Evolutionary conservation across 2,113 vertebrate genomes (phyloP).

Genomic region (Osmerus eperlanus): DNA sequence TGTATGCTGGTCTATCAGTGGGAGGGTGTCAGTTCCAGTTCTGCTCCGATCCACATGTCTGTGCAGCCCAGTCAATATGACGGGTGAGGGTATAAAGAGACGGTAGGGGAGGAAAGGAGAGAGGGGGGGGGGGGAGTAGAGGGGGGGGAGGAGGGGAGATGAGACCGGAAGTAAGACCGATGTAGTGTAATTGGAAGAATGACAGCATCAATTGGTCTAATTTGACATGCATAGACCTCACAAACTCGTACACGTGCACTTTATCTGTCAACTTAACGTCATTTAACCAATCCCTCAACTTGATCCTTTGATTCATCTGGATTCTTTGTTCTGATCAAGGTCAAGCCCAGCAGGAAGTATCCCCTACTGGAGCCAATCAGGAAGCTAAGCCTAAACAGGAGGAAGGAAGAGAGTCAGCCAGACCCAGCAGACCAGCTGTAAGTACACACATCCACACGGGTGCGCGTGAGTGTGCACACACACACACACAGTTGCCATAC

Average conservation of each 20-base stretch:
- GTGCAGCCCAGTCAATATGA: conserved; percentile 32
- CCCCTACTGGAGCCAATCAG: conserved; percentile 81
- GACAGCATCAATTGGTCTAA: too few species aligned
- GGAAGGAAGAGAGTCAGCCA: conserved; percentile 83
- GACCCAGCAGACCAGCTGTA: conserved; percentile 91
- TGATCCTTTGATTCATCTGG: neutral
- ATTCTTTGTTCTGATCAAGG: conserved; percentile 61
- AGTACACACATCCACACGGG: conserved; percentile 58
- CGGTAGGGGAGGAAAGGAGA: conserved; percentile 42
- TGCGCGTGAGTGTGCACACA: neutral
- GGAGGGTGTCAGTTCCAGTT: conserved; percentile 49
- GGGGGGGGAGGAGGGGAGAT: neutral
- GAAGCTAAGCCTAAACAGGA: conserved; percentile 84
- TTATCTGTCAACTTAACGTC: too few species aligned
- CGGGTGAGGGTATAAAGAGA: conserved; percentile 14
- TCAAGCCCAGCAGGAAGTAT: conserved; percentile 80
- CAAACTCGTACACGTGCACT: too few species aligned
- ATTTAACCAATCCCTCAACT: too few species aligned
- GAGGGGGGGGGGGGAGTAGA: conserved; percentile 17
- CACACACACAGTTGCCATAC: neutral
- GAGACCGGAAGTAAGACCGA: too few species aligned
- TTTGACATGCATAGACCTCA: too few species aligned
- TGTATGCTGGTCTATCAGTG: conserved; percentile 36
- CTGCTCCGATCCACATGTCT: conserved; percentile 62
- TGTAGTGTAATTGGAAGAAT: too few species aligned